Base-by-base conservation (phyloP, 2,888 invertebrate species). In the Cistogaster globosa region DNA sequence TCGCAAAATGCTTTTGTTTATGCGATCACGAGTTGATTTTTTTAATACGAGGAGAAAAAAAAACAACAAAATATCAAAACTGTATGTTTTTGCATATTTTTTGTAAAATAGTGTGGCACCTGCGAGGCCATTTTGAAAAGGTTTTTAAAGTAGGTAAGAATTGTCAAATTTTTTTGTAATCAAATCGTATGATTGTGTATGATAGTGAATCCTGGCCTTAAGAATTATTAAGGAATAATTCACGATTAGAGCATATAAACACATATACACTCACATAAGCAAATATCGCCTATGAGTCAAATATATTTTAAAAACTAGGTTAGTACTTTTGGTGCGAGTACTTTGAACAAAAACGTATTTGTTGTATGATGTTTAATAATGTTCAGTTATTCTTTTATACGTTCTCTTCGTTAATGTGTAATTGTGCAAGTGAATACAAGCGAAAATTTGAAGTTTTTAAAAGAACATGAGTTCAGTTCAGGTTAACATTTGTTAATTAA, bases 331-430 rank as follows among this genome's bases (percentile, higher is more conserved):
- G 16, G 45, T 45, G 14, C 42, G 4, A 42, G 67, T 53, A 68
- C 72, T 72, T 72, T 8, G 18, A 36, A 51, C 60, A 72, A 51
- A 60, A 72, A 12, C n/a, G 26, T 45, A 63, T 75, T 75, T 42
- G 55, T 63, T 75, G 45, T 32, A 58, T 36, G 26, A 53, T 62
- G 26, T 62, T 60, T 32, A 69, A 53, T 69, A 68, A 53, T 77
- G 58, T 38, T 69, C 55, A 62, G 53, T 60, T 42, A 42, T 68
- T 58, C 36, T 14, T 67, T 76, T 0, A 7, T 74, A 38, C 38
- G 20, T 20, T 45, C 32, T 32, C 5, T 55, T 76, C 45, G 5
- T 48, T 48, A 48, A 48, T 48, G 48, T 76, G 36, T 32, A 78
- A 69, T 69, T 62, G 51, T 69, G 69, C 42, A 68, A 38, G 20